Evolutionary conservation across 2,113 vertebrate genomes (phyloP).

Genomic region (Myiopsitta monachus): DNA sequence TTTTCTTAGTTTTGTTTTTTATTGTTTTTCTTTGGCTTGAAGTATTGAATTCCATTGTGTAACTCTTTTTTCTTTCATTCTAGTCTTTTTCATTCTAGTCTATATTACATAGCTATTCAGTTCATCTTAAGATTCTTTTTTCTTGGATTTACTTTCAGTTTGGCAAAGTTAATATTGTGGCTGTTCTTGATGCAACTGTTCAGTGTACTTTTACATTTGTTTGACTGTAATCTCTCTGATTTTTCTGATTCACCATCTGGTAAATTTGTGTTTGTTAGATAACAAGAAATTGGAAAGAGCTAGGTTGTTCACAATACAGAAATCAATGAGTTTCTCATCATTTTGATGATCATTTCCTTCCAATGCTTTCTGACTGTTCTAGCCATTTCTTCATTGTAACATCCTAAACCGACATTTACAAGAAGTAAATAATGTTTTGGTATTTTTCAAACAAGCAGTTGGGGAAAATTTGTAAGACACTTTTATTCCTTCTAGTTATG

Average conservation of each 20-base stretch:
- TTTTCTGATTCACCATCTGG: constrained; percentile 51
- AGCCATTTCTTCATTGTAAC: neutral
- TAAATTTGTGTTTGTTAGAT: constrained; percentile 42
- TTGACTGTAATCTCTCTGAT: constrained; percentile 24
- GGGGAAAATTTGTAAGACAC: neutral
- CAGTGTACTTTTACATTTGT: constrained; percentile 28
- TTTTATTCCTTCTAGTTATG: neutral
- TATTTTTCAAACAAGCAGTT: neutral
- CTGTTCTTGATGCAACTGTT: constrained; percentile 12
- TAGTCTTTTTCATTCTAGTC: neutral
- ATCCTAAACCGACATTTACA: neutral
- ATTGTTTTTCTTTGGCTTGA: neutral
- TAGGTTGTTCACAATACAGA: neutral
- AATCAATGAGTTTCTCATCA: neutral
- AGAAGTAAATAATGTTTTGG: neutral
- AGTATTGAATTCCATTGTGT: neutral
- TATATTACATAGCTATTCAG: neutral
- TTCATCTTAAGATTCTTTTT: neutral
- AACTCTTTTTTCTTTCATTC: neutral
- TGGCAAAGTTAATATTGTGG: constrained; percentile 25
- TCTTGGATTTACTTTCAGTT: constrained; percentile 14
- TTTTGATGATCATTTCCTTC: neutral
- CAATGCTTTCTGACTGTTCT: neutral
- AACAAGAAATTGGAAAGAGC: constrained; percentile 23
- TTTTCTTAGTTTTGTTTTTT: neutral